Conservation (phyloP, 2,888 invertebrate species). For the Atrina japonica region DNA sequence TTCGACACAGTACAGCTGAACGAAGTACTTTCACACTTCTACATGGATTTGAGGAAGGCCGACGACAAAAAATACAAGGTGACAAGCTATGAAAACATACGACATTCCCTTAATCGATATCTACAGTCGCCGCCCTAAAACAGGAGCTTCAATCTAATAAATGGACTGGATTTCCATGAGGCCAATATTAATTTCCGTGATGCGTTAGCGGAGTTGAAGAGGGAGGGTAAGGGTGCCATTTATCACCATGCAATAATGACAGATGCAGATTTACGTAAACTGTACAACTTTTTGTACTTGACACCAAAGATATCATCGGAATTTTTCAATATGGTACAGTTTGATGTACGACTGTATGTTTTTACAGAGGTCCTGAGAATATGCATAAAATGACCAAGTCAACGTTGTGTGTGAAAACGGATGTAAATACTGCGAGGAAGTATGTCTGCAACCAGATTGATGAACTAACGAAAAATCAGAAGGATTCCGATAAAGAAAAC, state of each 20-base stretch:
- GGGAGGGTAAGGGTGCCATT: conserved; percentile 29
- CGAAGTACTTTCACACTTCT: conserved; percentile 29
- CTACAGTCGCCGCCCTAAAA: conserved; percentile 39
- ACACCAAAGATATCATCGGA: conserved; percentile 27
- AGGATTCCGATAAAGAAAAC: conserved; percentile 10
- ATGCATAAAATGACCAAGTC: conserved; percentile 13
- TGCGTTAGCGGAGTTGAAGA: conserved; percentile 34
- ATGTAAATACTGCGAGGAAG: not conserved
- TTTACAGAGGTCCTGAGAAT: conserved; percentile 27
- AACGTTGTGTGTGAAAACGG: not conserved
- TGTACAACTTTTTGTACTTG: conserved; percentile 23
- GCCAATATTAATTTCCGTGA: conserved; percentile 37
- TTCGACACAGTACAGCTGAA: conserved; percentile 11
- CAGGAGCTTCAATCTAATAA: conserved; percentile 39
- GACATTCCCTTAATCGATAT: conserved; percentile 41
- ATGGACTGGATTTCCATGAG: conserved; percentile 34
- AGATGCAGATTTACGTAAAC: conserved; percentile 20
- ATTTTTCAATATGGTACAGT: conserved; percentile 43
- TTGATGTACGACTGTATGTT: conserved; percentile 44
- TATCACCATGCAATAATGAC: conserved; percentile 31
- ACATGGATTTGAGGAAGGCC: conserved; percentile 34
- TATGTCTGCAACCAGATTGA: conserved; percentile 5
- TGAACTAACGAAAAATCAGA: conserved; percentile 17
- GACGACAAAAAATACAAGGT: conserved; percentile 25
- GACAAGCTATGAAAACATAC: conserved; percentile 35